These are phyloP conservation scores for Ormyrus nitidulus DNA, from an alignment of 2,888 invertebrate genomes.

Conservation along the genomic window DNA sequence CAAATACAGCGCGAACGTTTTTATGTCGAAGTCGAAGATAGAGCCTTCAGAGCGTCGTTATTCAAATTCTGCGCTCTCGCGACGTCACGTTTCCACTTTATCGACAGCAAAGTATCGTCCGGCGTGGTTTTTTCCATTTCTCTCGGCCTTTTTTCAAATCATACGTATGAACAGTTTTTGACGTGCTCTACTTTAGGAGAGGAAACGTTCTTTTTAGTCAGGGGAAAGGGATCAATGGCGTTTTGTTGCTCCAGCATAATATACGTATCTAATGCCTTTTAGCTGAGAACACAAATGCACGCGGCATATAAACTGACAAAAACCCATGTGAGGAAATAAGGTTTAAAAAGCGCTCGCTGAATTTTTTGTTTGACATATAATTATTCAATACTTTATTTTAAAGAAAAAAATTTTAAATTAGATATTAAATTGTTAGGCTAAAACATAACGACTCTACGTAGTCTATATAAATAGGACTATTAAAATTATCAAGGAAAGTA, in stretches of 20 bases:
- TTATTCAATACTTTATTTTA: too few species aligned
- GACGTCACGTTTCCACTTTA: conserved; percentile 39
- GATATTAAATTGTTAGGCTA: too few species aligned
- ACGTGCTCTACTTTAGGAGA: conserved; percentile 28
- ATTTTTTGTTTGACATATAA: too few species aligned
- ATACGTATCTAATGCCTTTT: too few species aligned
- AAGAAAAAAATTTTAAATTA: too few species aligned
- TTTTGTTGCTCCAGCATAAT: background rate
- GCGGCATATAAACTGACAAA: too few species aligned
- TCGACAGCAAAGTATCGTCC: conserved; percentile 40
- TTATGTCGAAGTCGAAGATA: conserved; percentile 25
- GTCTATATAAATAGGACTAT: too few species aligned
- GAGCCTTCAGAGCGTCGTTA: conserved; percentile 27
- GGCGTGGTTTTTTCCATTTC: conserved; percentile 3
- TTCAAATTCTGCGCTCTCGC: conserved; percentile 22
- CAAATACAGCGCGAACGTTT: conserved; percentile 33
- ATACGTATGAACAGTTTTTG: conserved; percentile 32
- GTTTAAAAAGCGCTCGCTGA: too few species aligned
- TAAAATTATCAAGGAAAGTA: too few species aligned
- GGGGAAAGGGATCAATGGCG: background rate
- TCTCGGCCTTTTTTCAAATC: conserved; percentile 7
- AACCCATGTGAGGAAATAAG: too few species aligned
- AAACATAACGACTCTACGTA: too few species aligned
- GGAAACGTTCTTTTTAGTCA: conserved; percentile 8
- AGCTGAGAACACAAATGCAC: too few species aligned